phyloP scores from a whole-genome alignment of 2,888 invertebrate genomes.

The Lapara coniferarum region DNA sequence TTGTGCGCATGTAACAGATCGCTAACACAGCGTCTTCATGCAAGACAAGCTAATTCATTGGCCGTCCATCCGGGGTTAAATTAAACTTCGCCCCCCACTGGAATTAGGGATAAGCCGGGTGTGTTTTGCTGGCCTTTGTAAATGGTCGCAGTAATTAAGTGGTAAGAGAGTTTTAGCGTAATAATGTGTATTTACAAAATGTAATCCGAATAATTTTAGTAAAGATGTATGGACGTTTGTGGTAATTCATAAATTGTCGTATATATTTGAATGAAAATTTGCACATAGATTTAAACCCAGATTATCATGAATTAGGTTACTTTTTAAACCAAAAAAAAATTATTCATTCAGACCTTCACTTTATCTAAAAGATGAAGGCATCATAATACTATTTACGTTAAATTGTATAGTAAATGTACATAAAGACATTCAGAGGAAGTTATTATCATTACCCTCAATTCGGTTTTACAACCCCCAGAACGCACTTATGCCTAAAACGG shows the following conservation, averaged over 20 bases:
- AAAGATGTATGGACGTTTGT: too few species aligned
- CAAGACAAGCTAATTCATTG: constrained; percentile 25
- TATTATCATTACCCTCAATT: constrained; percentile 19
- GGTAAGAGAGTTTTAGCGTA: neutral
- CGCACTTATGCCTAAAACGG: constrained; percentile 11
- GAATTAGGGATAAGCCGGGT: constrained; percentile 30
- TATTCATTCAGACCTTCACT: too few species aligned
- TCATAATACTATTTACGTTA: too few species aligned
- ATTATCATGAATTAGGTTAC: too few species aligned
- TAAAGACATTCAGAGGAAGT: constrained; percentile 15
- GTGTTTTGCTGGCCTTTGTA: constrained; percentile 28
- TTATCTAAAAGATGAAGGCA: too few species aligned
- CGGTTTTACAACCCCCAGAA: constrained; percentile 20
- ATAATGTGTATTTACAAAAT: too few species aligned
- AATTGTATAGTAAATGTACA: constrained; percentile 1
- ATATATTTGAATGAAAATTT: too few species aligned
- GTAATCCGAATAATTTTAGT: too few species aligned
- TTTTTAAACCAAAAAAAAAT: too few species aligned
- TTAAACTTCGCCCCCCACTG: constrained; percentile 36
- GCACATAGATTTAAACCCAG: too few species aligned
- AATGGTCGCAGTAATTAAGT: constrained; percentile 20
- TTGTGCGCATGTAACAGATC: neutral
- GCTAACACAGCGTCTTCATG: neutral
- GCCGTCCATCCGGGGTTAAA: constrained; percentile 31
- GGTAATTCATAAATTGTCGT: too few species aligned